A percentile compares a stretch with the other conserved stretches of the same genome.
phyloP scores from a whole-genome alignment of 2,888 invertebrate genomes.

The Lapara coniferarum region DNA sequence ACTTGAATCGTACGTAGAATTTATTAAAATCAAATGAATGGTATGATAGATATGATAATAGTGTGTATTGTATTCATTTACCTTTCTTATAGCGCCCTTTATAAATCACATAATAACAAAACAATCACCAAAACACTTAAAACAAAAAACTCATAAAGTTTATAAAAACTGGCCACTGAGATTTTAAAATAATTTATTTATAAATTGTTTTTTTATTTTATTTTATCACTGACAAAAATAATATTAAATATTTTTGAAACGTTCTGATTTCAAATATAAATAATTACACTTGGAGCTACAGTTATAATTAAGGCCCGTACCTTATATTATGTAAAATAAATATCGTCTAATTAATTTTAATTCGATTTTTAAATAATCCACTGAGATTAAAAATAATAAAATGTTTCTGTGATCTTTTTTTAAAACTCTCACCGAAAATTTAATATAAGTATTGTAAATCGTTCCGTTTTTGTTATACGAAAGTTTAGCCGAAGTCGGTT shows the following conservation, averaged over 20 bases:
- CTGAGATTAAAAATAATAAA: neutral
- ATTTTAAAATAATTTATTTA: neutral
- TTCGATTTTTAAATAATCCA: neutral
- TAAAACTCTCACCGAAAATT: neutral
- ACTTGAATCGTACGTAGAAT: too few relatives aligned
- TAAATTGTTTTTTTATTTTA: neutral
- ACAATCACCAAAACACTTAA: neutral
- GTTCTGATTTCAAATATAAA: neutral
- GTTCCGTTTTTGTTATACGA: conserved; percentile 14
- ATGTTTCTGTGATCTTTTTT: neutral
- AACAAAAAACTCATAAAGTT: neutral
- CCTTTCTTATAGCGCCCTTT: conserved; percentile 7
- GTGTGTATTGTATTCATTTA: neutral
- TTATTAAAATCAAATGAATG: neutral
- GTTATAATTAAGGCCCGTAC: neutral
- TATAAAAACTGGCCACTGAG: neutral
- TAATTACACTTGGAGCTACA: neutral
- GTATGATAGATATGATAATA: neutral
- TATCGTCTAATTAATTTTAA: neutral
- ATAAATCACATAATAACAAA: conserved; percentile 8
- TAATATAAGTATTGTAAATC: neutral
- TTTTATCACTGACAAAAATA: neutral
- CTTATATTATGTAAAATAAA: neutral
- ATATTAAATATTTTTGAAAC: neutral
- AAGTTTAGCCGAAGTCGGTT: conserved; percentile 27